phyloP scores from a whole-genome alignment of 2,797 vertebrate genomes.

The Fundulus diaphanus region DNA sequence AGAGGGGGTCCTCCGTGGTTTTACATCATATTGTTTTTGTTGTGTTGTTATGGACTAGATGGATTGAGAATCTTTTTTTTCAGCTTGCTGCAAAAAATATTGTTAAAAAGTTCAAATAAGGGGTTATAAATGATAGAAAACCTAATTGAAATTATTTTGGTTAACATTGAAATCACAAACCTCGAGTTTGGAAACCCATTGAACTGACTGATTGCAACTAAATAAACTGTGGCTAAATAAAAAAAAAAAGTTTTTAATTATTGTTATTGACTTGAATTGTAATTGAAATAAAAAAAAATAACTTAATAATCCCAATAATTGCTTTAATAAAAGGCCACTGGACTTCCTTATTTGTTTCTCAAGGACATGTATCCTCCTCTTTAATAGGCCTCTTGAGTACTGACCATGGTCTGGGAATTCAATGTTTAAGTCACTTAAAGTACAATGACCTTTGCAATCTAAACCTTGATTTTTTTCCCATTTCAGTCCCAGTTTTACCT shows the following conservation, averaged over 20 bases:
- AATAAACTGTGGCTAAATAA: too few relatives aligned
- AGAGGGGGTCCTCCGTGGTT: slow-evolving; percentile 20
- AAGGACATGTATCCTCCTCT: too few relatives aligned
- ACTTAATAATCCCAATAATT: too few relatives aligned
- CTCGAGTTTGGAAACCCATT: neutral
- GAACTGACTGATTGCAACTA: neutral
- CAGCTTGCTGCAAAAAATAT: neutral
- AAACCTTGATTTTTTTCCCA: neutral
- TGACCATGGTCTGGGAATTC: too few relatives aligned
- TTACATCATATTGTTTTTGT: slow-evolving; percentile 24
- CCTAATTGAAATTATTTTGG: neutral
- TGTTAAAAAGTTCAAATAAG: neutral
- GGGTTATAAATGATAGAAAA: neutral
- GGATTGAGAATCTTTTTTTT: neutral
- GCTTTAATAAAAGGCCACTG: too few relatives aligned
- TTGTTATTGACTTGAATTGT: too few relatives aligned
- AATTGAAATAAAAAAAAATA: too few relatives aligned
- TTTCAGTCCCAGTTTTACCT: neutral
- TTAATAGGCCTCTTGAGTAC: too few relatives aligned
- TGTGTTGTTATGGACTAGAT: slow-evolving; percentile 12
- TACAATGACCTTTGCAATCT: neutral
- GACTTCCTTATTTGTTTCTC: too few relatives aligned
- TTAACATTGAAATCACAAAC: neutral
- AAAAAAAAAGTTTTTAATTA: too few relatives aligned
- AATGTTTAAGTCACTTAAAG: too few relatives aligned